Conservation (phyloP, 2,797 vertebrate species). For the Sarcoramphus papa region DNA sequence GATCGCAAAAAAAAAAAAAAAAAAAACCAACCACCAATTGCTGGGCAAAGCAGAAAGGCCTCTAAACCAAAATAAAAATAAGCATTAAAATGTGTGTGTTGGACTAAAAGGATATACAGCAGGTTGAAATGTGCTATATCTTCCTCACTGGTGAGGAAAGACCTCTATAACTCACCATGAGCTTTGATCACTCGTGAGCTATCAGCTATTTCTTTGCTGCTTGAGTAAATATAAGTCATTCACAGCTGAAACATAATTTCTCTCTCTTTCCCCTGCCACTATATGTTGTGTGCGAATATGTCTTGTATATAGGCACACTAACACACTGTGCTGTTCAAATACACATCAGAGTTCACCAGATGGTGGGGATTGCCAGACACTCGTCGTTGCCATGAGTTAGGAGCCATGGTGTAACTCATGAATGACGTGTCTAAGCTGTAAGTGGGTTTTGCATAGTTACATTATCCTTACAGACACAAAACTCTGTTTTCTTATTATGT, state of each 20-base stretch:
- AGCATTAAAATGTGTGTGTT: conserved; percentile 40
- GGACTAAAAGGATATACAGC: conserved; percentile 65
- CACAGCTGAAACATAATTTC: conserved; percentile 44
- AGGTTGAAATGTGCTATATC: conserved; percentile 43
- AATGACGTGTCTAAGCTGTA: conserved; percentile 42
- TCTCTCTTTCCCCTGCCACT: conserved; percentile 60
- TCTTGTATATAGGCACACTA: conserved; percentile 36
- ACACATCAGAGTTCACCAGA: conserved; percentile 67
- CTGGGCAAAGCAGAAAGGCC: conserved; percentile 35
- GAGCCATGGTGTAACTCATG: conserved; percentile 54
- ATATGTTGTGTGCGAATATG: conserved; percentile 29
- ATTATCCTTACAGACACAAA: not conserved
- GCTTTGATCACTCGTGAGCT: conserved; percentile 41
- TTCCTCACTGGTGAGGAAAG: conserved; percentile 57
- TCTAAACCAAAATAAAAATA: conserved; percentile 67
- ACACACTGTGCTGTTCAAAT: conserved; percentile 49
- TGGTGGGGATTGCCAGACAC: conserved; percentile 59
- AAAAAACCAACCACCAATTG: not conserved
- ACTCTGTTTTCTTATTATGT: not conserved
- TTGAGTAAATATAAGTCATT: conserved; percentile 59
- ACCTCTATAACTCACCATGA: conserved; percentile 31
- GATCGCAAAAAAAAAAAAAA: not conserved
- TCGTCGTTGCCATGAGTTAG: conserved; percentile 56
- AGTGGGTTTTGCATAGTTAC: conserved; percentile 23
- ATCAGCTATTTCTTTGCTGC: conserved; percentile 46